phyloP scores from a whole-genome alignment of 2,113 vertebrate species.

The Psilopogon haemacephalus region DNA sequence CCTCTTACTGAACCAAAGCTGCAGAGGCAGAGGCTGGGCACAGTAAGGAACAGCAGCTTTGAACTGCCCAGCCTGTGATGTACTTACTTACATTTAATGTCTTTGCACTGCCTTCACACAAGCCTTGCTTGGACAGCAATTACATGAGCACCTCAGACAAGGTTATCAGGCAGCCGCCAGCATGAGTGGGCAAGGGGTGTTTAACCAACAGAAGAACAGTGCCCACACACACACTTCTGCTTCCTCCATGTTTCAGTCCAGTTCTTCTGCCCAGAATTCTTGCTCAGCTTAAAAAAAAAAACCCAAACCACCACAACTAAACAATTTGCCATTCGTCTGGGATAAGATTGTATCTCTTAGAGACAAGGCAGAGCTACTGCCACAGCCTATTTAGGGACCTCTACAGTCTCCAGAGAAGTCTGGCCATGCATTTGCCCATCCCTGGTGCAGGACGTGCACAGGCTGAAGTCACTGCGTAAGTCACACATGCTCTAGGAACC shows the following conservation, averaged over 20 bases:
- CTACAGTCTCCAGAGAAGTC: background rate
- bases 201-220: background rate
- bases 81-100: background rate
- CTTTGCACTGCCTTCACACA: background rate
- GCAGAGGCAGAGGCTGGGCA: background rate
- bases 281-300: background rate
- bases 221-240: background rate
- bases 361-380: background rate
- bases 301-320: background rate
- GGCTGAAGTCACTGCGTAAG: background rate
- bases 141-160: background rate
- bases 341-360: background rate
- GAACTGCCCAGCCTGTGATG: background rate
- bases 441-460: background rate
- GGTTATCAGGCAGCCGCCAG: background rate
- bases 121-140: background rate
- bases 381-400: background rate
- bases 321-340: background rate
- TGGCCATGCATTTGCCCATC: background rate
- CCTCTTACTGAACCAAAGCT: conserved; percentile 17
- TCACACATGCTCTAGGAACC: background rate
- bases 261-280: background rate
- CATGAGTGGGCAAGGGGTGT: background rate
- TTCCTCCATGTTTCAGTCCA: background rate
- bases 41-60: background rate